phyloP scores from a whole-genome alignment of 2,888 invertebrate species.

The Hyposoter dolosus region DNA sequence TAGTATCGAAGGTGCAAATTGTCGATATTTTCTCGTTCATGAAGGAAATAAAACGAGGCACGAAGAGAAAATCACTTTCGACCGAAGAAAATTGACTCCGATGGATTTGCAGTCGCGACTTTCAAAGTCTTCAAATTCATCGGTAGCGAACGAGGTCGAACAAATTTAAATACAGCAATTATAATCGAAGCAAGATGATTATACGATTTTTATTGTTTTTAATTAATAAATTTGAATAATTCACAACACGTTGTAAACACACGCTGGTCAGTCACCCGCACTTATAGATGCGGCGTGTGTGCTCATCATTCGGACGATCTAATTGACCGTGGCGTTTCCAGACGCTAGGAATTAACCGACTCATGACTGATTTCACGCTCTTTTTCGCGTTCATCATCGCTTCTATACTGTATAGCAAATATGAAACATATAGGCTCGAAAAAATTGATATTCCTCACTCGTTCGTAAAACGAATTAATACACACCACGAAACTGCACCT shows the following conservation, averaged over 20 bases:
- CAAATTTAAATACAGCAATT: background rate
- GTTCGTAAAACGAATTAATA: slow-evolving; percentile 36
- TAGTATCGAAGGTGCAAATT: slow-evolving; percentile 69
- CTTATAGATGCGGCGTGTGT: slow-evolving; percentile 18
- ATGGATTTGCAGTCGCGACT: background rate
- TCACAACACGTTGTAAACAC: slow-evolving; percentile 9
- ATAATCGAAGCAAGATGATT: background rate
- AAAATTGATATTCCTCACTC: slow-evolving; percentile 38
- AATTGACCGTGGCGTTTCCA: slow-evolving; percentile 67
- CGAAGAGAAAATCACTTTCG: slow-evolving; percentile 1
- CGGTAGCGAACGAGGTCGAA: background rate
- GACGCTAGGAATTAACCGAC: slow-evolving; percentile 71
- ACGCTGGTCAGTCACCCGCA: slow-evolving; percentile 24
- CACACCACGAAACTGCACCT: slow-evolving; percentile 11
- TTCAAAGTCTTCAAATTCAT: background rate
- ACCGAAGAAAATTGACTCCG: background rate
- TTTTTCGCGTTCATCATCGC: slow-evolving; percentile 65
- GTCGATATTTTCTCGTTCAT: slow-evolving; percentile 4
- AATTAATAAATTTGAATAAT: slow-evolving; percentile 7
- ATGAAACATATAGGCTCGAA: slow-evolving; percentile 17
- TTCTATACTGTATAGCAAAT: slow-evolving; percentile 30
- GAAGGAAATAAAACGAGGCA: background rate
- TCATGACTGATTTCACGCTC: slow-evolving; percentile 76
- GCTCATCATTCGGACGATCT: slow-evolving; percentile 37
- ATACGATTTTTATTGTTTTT: background rate